Conservation (phyloP, 2,888 invertebrate genomes). For the Ochropleura leucogaster region DNA sequence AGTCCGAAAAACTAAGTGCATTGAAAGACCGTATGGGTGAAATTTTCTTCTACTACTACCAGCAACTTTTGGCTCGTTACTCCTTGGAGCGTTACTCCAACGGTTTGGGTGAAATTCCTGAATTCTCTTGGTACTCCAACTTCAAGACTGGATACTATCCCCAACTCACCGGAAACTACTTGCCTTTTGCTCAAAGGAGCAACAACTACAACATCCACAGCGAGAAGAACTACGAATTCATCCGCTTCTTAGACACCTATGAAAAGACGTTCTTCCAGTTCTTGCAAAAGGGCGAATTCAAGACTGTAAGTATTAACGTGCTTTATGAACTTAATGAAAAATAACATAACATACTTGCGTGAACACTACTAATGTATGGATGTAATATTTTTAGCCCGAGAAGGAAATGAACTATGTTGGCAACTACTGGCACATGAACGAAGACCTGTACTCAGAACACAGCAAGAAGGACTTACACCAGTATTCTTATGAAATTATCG, state of each 20-base stretch:
- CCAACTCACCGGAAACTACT: slow-evolving; percentile 64
- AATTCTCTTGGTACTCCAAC: slow-evolving; percentile 92
- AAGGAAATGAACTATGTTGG: slow-evolving; percentile 89
- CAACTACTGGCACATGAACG: slow-evolving; percentile 90
- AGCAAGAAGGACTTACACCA: slow-evolving; percentile 76
- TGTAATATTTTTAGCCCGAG: slow-evolving; percentile 75
- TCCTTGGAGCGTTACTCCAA: slow-evolving; percentile 93
- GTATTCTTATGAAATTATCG: slow-evolving; percentile 91
- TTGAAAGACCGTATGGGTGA: slow-evolving; percentile 92
- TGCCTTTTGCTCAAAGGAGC: slow-evolving; percentile 91
- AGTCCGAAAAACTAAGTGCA: slow-evolving; percentile 85
- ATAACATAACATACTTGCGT: not conserved
- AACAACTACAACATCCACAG: slow-evolving; percentile 90
- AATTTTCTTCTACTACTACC: slow-evolving; percentile 92
- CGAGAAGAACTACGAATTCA: slow-evolving; percentile 86
- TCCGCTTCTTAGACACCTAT: slow-evolving; percentile 91
- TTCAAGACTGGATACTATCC: slow-evolving; percentile 81
- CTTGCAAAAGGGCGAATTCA: slow-evolving; percentile 89
- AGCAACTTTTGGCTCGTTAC: slow-evolving; percentile 93
- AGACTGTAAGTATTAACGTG: slow-evolving; percentile 84
- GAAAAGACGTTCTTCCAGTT: slow-evolving; percentile 89
- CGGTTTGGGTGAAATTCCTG: slow-evolving; percentile 91
- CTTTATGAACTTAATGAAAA: not conserved
- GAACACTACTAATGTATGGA: slow-evolving; percentile 1
- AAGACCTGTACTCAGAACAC: slow-evolving; percentile 83